Conservation (phyloP, 2,113 vertebrate species). For the Sinocyclocheilus anophthalmus region DNA sequence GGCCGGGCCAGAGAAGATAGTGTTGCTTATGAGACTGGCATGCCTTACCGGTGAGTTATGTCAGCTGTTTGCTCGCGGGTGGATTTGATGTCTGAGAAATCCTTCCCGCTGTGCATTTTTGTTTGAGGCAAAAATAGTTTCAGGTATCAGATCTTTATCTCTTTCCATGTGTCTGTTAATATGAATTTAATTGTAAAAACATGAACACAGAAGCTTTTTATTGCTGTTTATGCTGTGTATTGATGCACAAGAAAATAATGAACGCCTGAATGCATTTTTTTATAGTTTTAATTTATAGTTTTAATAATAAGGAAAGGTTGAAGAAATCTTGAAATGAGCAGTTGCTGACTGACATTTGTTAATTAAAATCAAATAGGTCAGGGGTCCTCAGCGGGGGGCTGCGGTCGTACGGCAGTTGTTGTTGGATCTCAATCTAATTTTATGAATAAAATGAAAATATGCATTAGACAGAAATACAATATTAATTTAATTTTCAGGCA, state of each 20-base stretch:
- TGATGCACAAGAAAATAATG: neutral
- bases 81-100: neutral
- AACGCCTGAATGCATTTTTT: neutral
- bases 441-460: neutral
- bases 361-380: neutral
- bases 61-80: neutral
- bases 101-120: neutral
- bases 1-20: constrained; percentile 84
- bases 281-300: neutral
- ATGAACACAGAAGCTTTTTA: neutral
- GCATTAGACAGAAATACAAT: neutral
- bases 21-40: constrained; percentile 81
- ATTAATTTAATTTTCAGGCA: neutral
- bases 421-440: neutral
- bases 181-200: neutral
- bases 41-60: constrained; percentile 90
- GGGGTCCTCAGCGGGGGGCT: neutral
- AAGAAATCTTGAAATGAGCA: neutral
- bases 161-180: neutral
- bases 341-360: neutral
- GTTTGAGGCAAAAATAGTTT: neutral
- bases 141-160: neutral
- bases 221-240: neutral
- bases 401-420: neutral
- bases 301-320: neutral